These are phyloP conservation scores for Napeogenes sylphis DNA, from an alignment of 2,888 invertebrate species.

Conservation along the genomic window DNA sequence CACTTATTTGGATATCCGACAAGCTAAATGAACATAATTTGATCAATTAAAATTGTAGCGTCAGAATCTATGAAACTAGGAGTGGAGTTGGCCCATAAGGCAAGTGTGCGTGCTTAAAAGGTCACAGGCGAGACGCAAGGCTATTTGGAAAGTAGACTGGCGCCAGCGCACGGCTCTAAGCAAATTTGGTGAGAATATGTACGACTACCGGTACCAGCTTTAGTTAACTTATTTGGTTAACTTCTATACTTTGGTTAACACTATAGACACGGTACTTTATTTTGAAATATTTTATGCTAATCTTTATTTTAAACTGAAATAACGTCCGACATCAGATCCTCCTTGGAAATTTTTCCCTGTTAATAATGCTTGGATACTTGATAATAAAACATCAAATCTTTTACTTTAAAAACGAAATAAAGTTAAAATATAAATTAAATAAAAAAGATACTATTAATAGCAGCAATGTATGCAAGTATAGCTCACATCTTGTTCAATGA, in stretches of 20 bases:
- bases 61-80: conserved; percentile 54
- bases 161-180: conserved; percentile 61
- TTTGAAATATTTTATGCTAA: not conserved
- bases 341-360: too few relatives aligned
- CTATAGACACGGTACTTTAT: conserved; percentile 14
- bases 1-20: conserved; percentile 20
- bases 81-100: conserved; percentile 52
- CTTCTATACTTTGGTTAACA: not conserved
- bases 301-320: too few relatives aligned
- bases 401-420: too few relatives aligned
- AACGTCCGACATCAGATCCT: too few relatives aligned
- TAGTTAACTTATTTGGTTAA: conserved; percentile 20
- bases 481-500: conserved; percentile 24
- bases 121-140: conserved; percentile 75
- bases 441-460: not conserved
- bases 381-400: too few relatives aligned
- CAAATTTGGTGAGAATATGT: conserved; percentile 64
- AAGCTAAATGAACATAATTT: conserved; percentile 27
- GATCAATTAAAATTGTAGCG: conserved; percentile 37
- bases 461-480: not conserved
- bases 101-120: conserved; percentile 67
- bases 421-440: too few relatives aligned
- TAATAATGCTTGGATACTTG: too few relatives aligned
- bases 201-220: conserved; percentile 29
- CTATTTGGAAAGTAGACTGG: conserved; percentile 74